phyloP scores from a whole-genome alignment of 2,888 invertebrate genomes.

The Pogonocherus hispidulus region DNA sequence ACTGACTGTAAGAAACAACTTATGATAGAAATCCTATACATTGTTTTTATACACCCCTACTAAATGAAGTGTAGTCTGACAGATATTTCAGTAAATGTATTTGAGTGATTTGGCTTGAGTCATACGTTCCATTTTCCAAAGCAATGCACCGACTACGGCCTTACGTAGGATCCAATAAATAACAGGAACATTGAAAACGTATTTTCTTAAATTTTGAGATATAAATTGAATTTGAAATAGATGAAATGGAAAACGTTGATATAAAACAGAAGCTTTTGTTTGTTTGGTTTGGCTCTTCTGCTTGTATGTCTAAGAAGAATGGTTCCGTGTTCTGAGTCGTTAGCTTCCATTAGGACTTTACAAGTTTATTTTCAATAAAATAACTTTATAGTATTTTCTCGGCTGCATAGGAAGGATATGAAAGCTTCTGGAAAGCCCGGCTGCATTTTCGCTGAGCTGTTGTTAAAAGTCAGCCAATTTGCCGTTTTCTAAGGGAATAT shows the following conservation, averaged over 20 bases:
- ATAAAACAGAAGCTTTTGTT: background rate
- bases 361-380: constrained; percentile 25
- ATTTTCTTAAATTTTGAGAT: background rate
- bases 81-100: too few relatives aligned
- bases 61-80: too few relatives aligned
- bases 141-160: background rate
- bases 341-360: constrained; percentile 22
- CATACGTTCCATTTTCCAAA: background rate
- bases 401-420: constrained; percentile 21
- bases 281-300: background rate
- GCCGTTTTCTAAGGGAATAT: constrained; percentile 1
- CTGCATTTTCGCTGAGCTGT: constrained; percentile 14
- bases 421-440: constrained; percentile 18
- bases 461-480: constrained; percentile 24
- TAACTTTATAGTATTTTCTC: constrained; percentile 21
- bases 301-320: constrained; percentile 8
- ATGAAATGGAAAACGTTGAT: background rate
- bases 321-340: constrained; percentile 11
- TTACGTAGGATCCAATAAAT: background rate
- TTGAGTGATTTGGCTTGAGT: too few relatives aligned
- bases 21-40: too few relatives aligned
- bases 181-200: background rate
- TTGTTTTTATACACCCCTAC: too few relatives aligned
- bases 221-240: constrained; percentile 2
- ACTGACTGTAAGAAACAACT: too few relatives aligned